Evolutionary conservation across 2,113 vertebrate genomes (phyloP).

Genomic region (Acanthisitta chloris): DNA sequence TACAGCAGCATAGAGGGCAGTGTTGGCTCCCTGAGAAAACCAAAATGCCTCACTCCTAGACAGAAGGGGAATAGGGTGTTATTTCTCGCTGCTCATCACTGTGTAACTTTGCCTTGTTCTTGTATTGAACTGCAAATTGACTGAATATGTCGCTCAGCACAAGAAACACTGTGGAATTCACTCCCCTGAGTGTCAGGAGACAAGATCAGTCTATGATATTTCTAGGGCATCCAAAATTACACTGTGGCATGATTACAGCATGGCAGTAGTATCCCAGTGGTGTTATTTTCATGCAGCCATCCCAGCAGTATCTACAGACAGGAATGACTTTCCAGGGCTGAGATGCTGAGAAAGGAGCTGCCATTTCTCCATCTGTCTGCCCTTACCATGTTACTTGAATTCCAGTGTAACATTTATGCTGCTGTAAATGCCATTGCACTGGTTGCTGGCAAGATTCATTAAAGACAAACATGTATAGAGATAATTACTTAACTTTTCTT

Average conservation of each 20-base stretch:
- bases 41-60: neutral
- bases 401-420: fast-evolving
- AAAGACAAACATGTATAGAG: neutral
- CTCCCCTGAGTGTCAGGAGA: neutral
- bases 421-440: neutral
- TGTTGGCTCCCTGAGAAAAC: neutral
- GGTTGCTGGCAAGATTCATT: neutral
- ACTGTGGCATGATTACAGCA: neutral
- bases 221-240: neutral
- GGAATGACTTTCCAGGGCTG: neutral
- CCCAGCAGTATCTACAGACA: neutral
- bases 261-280: neutral
- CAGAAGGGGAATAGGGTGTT: neutral
- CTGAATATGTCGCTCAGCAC: neutral
- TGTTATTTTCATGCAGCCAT: neutral
- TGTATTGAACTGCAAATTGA: neutral
- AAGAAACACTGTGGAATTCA: neutral
- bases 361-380: slow-evolving; percentile 1
- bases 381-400: neutral
- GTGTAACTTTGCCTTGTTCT: neutral
- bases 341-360: neutral
- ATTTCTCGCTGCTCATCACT: neutral
- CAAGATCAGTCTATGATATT: neutral
- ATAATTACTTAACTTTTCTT: neutral
- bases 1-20: neutral